Evolutionary conservation across 2,888 invertebrate species (phyloP).

Genomic region (Meta bourneti): DNA sequence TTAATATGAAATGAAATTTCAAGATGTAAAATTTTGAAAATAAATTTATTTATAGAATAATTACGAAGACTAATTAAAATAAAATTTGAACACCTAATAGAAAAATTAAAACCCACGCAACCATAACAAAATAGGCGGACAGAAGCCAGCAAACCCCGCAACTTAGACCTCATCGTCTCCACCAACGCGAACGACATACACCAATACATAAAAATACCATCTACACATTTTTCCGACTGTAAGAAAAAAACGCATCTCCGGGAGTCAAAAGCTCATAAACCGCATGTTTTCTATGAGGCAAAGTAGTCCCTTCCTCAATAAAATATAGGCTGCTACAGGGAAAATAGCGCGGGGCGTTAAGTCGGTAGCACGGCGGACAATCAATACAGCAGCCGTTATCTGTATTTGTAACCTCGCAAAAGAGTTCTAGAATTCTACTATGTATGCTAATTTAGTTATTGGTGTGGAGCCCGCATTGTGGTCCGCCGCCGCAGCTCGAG

Average conservation of each 20-base stretch:
- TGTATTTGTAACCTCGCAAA: conserved; percentile 59
- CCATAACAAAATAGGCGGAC: background rate
- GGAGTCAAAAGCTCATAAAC: conserved; percentile 39
- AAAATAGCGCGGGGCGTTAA: conserved; percentile 4
- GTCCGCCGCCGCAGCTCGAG: background rate
- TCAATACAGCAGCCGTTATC: conserved; percentile 50
- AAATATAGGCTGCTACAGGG: conserved; percentile 47
- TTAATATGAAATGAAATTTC: too few relatives aligned
- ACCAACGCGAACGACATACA: too few relatives aligned
- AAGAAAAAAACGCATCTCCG: background rate
- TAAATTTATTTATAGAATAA: background rate
- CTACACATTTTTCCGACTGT: too few relatives aligned
- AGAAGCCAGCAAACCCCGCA: background rate
- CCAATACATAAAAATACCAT: too few relatives aligned
- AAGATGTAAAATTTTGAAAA: background rate
- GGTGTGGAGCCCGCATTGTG: conserved; percentile 28
- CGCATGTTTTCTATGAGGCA: conserved; percentile 18
- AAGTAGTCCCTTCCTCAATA: conserved; percentile 16
- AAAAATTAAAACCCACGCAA: background rate
- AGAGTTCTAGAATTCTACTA: conserved; percentile 61
- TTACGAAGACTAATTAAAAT: background rate
- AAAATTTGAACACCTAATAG: background rate
- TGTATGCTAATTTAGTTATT: conserved; percentile 65
- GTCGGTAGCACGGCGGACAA: conserved; percentile 9
- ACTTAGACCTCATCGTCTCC: background rate